Percentiles rank a stretch among this genome's conserved stretches.
Conservation (phyloP, 2,888 invertebrate genomes). For the Oligia fasciuncula region DNA sequence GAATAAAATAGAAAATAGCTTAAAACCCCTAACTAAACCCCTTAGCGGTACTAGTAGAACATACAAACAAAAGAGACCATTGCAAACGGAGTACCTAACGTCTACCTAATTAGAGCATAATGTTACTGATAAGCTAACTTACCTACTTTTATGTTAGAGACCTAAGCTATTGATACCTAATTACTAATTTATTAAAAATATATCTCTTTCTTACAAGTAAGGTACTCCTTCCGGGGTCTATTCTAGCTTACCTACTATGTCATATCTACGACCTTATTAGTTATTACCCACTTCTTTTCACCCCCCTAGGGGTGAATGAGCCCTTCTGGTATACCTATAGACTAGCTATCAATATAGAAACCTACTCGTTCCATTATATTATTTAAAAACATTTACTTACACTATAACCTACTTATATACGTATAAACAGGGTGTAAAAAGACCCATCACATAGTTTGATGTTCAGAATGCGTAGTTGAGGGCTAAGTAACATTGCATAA, state of each 20-base stretch:
- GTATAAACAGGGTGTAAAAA: no score
- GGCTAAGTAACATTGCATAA: no score
- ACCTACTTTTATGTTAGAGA: neutral
- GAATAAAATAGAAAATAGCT: neutral
- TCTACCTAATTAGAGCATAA: neutral
- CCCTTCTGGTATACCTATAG: constrained; percentile 1
- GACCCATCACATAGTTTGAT: no score
- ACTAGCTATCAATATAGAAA: constrained; percentile 34
- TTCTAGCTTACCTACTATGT: constrained; percentile 18
- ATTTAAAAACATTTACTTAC: neutral
- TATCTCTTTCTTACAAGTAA: neutral
- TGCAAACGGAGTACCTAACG: constrained; percentile 6
- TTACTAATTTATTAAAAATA: constrained; percentile 15
- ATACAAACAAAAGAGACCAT: constrained; percentile 9
- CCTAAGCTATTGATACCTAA: neutral
- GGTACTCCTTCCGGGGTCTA: neutral
- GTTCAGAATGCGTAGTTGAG: no score
- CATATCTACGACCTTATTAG: constrained; percentile 10
- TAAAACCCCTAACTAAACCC: neutral
- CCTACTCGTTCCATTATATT: neutral
- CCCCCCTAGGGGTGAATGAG: constrained; percentile 13
- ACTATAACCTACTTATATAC: neutral
- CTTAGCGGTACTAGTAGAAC: neutral
- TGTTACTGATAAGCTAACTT: neutral
- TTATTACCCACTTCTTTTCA: constrained; percentile 12